Percentiles rank a stretch among this genome's conserved stretches.
Evolutionary conservation across 2,113 vertebrate species (phyloP).

Genomic region (Actenoides lindsayi): DNA sequence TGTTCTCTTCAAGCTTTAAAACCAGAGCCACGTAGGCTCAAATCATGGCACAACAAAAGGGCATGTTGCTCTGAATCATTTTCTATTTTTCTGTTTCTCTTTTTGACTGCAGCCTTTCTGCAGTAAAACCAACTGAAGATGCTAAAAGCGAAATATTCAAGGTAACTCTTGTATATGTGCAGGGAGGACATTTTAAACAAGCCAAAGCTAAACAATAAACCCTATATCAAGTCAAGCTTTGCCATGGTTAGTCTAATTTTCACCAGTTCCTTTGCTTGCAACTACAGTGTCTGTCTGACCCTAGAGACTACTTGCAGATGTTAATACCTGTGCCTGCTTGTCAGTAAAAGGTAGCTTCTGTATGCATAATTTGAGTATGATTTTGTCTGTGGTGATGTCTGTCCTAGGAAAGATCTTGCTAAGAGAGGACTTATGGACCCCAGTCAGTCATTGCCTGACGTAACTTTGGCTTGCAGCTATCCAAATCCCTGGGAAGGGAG

Average conservation of each 20-base stretch:
- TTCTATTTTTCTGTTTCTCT: background rate
- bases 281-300: background rate
- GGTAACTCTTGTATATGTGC: background rate
- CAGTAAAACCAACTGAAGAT: slow-evolving; percentile 15
- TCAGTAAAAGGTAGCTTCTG: background rate
- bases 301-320: background rate
- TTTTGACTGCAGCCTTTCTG: slow-evolving; percentile 1
- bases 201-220: background rate
- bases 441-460: background rate
- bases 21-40: background rate
- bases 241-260: background rate
- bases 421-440: background rate
- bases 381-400: background rate
- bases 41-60: slow-evolving; percentile 31
- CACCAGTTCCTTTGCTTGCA: background rate
- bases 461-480: background rate
- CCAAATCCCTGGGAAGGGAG: background rate
- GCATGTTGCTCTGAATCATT: background rate
- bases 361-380: background rate
- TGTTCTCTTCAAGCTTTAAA: slow-evolving; percentile 33
- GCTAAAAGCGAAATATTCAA: slow-evolving; percentile 22
- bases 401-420: background rate
- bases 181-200: background rate
- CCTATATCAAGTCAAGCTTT: background rate
- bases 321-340: background rate